Base-by-base conservation (phyloP, 2,888 invertebrate genomes). In the Agrotis segetum region DNA sequence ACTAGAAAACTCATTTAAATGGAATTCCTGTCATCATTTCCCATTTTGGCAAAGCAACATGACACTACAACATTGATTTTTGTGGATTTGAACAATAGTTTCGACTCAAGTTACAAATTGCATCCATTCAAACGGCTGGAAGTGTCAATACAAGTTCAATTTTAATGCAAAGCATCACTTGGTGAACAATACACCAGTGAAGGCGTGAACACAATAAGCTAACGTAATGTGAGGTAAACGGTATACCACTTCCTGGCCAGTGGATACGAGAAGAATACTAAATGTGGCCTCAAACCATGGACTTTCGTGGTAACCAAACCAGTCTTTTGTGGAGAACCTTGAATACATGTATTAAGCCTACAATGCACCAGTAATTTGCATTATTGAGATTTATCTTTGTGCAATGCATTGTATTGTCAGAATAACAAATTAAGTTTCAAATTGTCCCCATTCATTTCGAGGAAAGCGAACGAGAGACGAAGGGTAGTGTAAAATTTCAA, bases 191-290 rank as follows among this genome's bases (percentile, higher is more conserved):
- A 92, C 91, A 82, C 85, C 70, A 52, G 86, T 86, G 74, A 68
- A 62, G 75, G 65, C 58, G 65, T 74, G 88, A 90, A 92, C 89
- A 93, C 92, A 93, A 93, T 92, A 91, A 91, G 91, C 90, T 84
- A 92, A 90, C 90, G 91, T 92, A 92, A 93, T 90, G 90, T 91
- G 90, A 93, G 90, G 92, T 93, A 94, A 94, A 93, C 92, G 92
- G 92, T 93, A 91, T 87, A 90, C 87, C 86, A 88, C 85, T 94
- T 95, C 92, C 93, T 93, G 91, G 85, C 84, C 85, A 79, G 71
- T 85, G 77, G 84, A 87, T 91, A 88, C 88, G 89, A 86, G 71
- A 73, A 88, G 92, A 93, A 94, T 93, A 91, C 88, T 90, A 93
- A 94, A 85, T 86, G 83, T 85, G 88, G 72, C 88, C 90, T 89